Evolutionary conservation across 2,888 invertebrate genomes (phyloP), one percentile per base, ranked within the genome.

Genomic region (Zygogramma bicolorata): DNA sequence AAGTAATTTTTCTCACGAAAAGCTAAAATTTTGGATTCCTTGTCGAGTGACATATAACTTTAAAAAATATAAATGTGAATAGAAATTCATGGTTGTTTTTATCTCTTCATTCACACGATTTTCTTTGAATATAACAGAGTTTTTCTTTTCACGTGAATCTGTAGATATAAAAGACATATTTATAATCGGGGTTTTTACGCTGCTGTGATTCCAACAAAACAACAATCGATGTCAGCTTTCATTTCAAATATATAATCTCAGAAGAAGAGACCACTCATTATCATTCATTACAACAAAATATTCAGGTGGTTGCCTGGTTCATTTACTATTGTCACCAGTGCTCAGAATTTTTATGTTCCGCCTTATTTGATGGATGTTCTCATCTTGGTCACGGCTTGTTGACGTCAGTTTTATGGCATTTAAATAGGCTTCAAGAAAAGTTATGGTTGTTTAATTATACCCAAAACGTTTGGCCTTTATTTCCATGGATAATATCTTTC

Each of bases 321-420:
- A 53, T 22, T 27, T 53, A 5, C 18, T 46, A 46, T 53, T 13
- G 22, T 53, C 53, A 53, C 53, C 27, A 53, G 53, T 53, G 53
- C 22, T 27, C 57, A 58, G 73, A 73, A 73, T 72, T 72, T 72
- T 68, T 72, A 69, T 69, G 38, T 58, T 57, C 66, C 34, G 71
- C 31, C 57, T 68, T 69, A 75, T 77, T 80, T 82, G 83, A 82
- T 80, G 80, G 82, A 82, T 81, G 82, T 75, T 73, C 69, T 76
- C 78, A 82, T 83, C 82, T 83, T 78, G 79, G 80, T 82, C 83
- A 83, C 83, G 81, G 75, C 77, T 76, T 75, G 58, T 68, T 74
- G 76, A 76, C 74, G 77, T 76, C 73, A 60, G 69, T 76, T 79
- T 80, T 77, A 80, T 74, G 71, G 77, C 73, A 65, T 77, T 79